Percentiles rank a stretch among this genome's conserved stretches.
Conservation (phyloP, 2,797 vertebrate species). For the Danio kyathit region DNA sequence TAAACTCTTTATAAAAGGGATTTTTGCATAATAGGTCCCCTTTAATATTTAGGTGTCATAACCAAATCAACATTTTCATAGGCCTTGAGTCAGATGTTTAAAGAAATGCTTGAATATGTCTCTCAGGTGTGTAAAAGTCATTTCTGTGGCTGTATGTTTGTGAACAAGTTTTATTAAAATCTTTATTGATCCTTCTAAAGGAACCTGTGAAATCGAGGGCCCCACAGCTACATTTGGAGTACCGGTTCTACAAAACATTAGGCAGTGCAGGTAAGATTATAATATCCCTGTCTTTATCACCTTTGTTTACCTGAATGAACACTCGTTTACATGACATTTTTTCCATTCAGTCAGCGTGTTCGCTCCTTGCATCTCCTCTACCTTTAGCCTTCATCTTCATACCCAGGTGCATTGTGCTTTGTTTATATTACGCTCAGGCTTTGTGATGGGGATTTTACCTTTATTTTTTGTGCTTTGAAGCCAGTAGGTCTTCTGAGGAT, state of each 20-base stretch:
- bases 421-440: neutral
- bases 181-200: slow-evolving; percentile 74
- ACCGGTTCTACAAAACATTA: slow-evolving; percentile 98
- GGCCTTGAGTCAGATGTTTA: too few relatives aligned
- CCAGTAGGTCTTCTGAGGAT: slow-evolving; percentile 38
- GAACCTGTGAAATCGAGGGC: slow-evolving; percentile 99
- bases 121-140: too few relatives aligned
- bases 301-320: slow-evolving; percentile 13
- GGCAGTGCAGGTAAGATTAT: slow-evolving; percentile 89
- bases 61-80: too few relatives aligned
- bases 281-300: slow-evolving; percentile 21
- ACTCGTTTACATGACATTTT: neutral
- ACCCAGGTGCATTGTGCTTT: slow-evolving; percentile 2
- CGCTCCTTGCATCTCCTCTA: slow-evolving; percentile 8
- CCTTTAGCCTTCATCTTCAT: neutral
- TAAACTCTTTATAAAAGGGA: too few relatives aligned
- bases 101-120: too few relatives aligned
- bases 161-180: slow-evolving; percentile 4
- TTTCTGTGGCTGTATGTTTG: neutral
- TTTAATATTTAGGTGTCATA: too few relatives aligned
- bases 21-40: too few relatives aligned
- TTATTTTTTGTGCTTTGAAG: slow-evolving; percentile 36
- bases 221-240: slow-evolving; percentile 98
- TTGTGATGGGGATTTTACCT: slow-evolving; percentile 3
- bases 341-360: neutral